Evolutionary conservation across 2,797 vertebrate genomes (phyloP).

Genomic region (Sebastes vulpes): DNA sequence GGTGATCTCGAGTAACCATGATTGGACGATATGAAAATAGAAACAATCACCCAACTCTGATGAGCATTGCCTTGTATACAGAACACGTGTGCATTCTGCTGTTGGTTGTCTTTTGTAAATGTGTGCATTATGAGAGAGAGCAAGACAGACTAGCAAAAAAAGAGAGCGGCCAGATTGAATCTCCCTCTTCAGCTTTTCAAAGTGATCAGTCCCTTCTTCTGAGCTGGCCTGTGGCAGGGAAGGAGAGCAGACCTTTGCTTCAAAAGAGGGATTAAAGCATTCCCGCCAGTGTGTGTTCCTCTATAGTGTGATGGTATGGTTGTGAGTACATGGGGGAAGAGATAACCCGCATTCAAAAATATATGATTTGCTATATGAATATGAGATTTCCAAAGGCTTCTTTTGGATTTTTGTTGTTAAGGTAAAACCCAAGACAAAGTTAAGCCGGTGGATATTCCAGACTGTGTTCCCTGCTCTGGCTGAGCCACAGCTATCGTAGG

Average conservation of each 20-base stretch:
- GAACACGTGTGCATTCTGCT: background rate
- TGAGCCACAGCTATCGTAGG: background rate
- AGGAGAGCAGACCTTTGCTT: background rate
- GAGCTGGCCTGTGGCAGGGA: background rate
- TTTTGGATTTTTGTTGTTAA: background rate
- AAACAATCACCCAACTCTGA: too few species aligned
- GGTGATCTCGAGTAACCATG: too few species aligned
- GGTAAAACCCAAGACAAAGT: background rate
- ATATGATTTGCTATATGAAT: background rate
- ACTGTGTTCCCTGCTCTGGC: background rate
- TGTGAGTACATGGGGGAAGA: background rate
- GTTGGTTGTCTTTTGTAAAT: background rate
- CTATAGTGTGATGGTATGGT: background rate
- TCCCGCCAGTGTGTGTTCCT: background rate
- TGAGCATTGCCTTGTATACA: background rate
- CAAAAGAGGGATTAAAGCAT: background rate
- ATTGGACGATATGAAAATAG: too few species aligned
- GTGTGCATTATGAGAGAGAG: too few species aligned
- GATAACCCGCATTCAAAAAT: background rate
- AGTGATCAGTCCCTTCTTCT: slow-evolving; percentile 6
- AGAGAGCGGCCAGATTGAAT: background rate
- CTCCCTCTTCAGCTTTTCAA: slow-evolving; percentile 26
- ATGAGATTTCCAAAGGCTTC: background rate
- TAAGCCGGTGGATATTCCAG: background rate
- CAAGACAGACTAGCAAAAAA: accelerated